Percentiles rank a stretch among this genome's conserved stretches.
These are phyloP conservation scores for Unio delphinus DNA, from an alignment of 2,888 invertebrate genomes.

Conservation along the genomic window DNA sequence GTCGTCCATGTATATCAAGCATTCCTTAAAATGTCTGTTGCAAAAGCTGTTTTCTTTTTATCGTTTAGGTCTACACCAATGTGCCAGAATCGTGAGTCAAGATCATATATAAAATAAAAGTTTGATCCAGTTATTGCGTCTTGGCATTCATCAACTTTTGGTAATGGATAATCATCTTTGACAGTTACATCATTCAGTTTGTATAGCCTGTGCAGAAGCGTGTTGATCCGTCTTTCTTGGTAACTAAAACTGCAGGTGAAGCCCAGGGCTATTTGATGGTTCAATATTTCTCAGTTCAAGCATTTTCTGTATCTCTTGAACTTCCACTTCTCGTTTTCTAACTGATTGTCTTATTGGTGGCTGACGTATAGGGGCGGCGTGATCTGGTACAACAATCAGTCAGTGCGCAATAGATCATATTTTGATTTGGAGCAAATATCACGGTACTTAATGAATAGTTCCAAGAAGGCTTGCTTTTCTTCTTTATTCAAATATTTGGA, in stretches of 20 bases:
- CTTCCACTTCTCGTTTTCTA: not conserved
- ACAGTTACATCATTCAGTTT: not conserved
- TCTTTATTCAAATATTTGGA: no score
- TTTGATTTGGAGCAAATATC: no score
- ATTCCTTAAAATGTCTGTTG: not conserved
- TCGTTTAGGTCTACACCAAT: not conserved
- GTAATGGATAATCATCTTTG: not conserved
- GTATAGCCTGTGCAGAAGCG: not conserved
- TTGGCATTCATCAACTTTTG: constrained; percentile 3
- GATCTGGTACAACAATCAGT: no score
- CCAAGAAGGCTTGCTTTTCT: no score
- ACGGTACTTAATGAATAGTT: no score
- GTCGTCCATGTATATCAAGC: constrained; percentile 3
- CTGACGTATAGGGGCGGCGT: no score
- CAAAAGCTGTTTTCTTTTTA: not conserved
- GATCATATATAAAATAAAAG: not conserved
- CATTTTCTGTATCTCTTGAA: not conserved
- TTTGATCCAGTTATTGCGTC: constrained; percentile 5
- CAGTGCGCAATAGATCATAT: no score
- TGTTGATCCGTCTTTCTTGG: constrained; percentile 3
- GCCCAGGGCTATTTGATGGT: constrained; percentile 8
- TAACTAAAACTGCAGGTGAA: not conserved
- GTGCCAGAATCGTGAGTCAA: constrained; percentile 4
- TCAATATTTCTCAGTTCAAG: not conserved
- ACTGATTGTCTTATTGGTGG: no score